phyloP scores from a whole-genome alignment of 2,113 vertebrate species.

The Chaetura pelagica region DNA sequence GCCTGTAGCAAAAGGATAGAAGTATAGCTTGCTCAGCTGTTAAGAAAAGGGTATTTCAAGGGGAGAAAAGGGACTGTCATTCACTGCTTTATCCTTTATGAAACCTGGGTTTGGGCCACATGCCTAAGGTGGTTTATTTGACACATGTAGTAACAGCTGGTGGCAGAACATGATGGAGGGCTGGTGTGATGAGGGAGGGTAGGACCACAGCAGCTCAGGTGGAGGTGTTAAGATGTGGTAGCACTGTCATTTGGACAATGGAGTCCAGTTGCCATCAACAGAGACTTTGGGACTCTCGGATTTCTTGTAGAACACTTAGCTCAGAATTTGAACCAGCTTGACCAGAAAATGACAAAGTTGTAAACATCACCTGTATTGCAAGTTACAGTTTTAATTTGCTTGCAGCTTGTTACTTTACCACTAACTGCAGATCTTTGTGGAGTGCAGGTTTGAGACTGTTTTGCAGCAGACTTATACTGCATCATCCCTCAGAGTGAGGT shows the following conservation, averaged over 20 bases:
- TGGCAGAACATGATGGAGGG: accelerated
- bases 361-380: background rate
- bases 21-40: background rate
- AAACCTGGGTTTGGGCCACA: background rate
- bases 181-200: background rate
- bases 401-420: background rate
- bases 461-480: background rate
- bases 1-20: background rate
- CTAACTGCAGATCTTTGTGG: background rate
- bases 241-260: background rate
- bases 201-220: background rate
- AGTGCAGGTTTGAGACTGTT: background rate
- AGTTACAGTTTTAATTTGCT: too few relatives aligned
- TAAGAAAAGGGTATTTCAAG: background rate
- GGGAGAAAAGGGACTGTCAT: background rate
- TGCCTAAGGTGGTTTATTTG: background rate
- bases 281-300: background rate
- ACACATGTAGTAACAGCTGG: background rate
- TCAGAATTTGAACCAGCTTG: background rate
- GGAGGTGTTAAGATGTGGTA: background rate
- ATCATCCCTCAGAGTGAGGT: background rate
- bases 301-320: background rate
- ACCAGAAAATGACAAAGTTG: background rate
- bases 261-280: background rate
- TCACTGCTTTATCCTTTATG: background rate